Conservation (phyloP, 2,797 vertebrate species). For the Falco biarmicus region DNA sequence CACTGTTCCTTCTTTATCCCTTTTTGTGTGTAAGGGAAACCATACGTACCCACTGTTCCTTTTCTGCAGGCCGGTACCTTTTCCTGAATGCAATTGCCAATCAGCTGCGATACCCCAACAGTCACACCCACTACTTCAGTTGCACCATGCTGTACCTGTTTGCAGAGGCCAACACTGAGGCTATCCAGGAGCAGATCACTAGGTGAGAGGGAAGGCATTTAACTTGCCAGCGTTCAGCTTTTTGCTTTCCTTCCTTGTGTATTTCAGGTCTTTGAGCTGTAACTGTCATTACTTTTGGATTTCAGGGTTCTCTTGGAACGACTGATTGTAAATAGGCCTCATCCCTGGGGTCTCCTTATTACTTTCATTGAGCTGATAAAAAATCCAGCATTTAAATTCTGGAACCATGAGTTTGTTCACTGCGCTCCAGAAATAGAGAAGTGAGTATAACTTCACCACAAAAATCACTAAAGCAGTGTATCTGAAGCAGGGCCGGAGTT, state of each 20-base stretch:
- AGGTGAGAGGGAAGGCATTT: slow-evolving; percentile 77
- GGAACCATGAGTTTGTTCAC: slow-evolving; percentile 99
- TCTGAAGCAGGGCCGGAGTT: not conserved
- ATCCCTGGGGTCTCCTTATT: slow-evolving; percentile 99
- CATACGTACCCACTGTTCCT: not conserved
- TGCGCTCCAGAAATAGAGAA: slow-evolving; percentile 99
- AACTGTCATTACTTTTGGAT: not conserved
- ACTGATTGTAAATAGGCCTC: slow-evolving; percentile 98
- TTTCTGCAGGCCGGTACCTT: slow-evolving; percentile 91
- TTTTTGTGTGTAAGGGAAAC: not conserved
- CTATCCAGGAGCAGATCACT: slow-evolving; percentile 99
- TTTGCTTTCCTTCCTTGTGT: not conserved
- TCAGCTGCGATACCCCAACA: slow-evolving; percentile 98
- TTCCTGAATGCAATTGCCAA: slow-evolving; percentile 99
- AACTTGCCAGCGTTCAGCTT: not conserved
- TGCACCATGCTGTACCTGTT: slow-evolving; percentile 99
- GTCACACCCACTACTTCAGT: slow-evolving; percentile 99
- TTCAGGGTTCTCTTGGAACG: slow-evolving; percentile 95
- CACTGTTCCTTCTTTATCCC: not conserved
- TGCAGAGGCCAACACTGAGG: slow-evolving; percentile 97
- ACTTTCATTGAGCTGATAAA: slow-evolving; percentile 99
- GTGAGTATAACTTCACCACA: slow-evolving; percentile 76
- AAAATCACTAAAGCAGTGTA: rapidly evolving
- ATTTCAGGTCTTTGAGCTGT: not conserved
- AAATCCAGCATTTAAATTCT: slow-evolving; percentile 99